Percentiles rank a stretch among this genome's conserved stretches.
Evolutionary conservation across 2,888 invertebrate genomes (phyloP).

Genomic region (Drosophila falleni): DNA sequence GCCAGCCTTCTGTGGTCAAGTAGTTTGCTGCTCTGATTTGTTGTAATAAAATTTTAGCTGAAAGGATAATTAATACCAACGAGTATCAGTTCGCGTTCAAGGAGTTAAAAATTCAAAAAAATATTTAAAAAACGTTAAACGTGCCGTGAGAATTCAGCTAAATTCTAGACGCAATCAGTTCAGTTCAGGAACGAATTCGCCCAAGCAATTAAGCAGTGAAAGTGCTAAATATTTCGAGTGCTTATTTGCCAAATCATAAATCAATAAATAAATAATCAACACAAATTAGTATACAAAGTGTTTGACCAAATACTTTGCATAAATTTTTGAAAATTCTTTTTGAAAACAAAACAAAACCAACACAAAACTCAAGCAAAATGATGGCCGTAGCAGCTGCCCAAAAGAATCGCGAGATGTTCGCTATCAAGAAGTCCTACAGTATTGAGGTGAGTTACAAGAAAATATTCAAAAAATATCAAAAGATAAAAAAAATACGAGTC

Average conservation of each 20-base stretch:
- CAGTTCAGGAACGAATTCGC: constrained; percentile 60
- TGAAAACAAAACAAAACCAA: constrained; percentile 63
- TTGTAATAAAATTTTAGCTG: constrained; percentile 84
- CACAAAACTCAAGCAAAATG: constrained; percentile 85
- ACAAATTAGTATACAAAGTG: constrained; percentile 78
- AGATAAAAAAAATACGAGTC: not conserved
- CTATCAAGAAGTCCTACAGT: constrained; percentile 98
- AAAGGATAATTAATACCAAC: constrained; percentile 68
- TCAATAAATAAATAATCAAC: constrained; percentile 4
- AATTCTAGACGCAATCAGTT: constrained; percentile 81
- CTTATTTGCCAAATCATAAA: constrained; percentile 70
- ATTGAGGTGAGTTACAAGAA: constrained; percentile 92
- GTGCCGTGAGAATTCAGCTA: constrained; percentile 65
- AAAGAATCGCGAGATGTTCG: constrained; percentile 98
- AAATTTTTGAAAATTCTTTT: constrained; percentile 75
- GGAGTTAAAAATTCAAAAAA: constrained; percentile 23
- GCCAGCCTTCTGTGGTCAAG: constrained; percentile 83
- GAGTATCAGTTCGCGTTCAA: constrained; percentile 64
- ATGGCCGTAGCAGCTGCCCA: constrained; percentile 97
- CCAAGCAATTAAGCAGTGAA: constrained; percentile 82
- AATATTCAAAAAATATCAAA: not conserved
- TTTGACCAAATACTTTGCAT: constrained; percentile 66
- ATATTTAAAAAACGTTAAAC: constrained; percentile 24
- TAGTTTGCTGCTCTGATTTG: constrained; percentile 82
- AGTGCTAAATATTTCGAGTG: constrained; percentile 82